Evolutionary conservation across 2,888 invertebrate species (phyloP), one percentile per base, ranked within the genome.

Genomic region (Ellobium chinense): DNA sequence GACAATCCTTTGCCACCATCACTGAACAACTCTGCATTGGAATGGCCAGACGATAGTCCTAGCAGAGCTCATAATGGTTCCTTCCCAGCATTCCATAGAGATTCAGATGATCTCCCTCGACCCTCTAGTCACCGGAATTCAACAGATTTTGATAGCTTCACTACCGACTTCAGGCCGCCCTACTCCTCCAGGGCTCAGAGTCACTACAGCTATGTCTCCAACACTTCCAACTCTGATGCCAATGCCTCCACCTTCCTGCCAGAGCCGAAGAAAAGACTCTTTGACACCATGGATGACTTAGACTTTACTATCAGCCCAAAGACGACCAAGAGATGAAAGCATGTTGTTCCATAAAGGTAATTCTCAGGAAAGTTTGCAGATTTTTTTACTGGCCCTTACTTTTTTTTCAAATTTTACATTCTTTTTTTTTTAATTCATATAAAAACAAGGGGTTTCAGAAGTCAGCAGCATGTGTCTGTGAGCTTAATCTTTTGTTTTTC

Each of bases 1-100:
- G 21, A 21, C 27, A 77, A 68, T 36, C 24, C 58, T n/a, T 2
- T 77, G 3, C 54, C 66, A 21, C 66, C 56, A 36, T 68, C 76
- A 14, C 56, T 68, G 24, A 77, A 56, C n/a, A 77, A 58, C 37
- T 77, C 76, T 21, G 34, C 36, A 3, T 21, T 77, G 5, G 56
- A 77, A 1, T 77, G 76, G 76, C 76, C 76, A 75, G 75, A 75
- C 9, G 46, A 46, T 46, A 46, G 9, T 18, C 46, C 46, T 12
- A 18, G 46, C 46, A 46, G 46, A 46, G n/a, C n/a, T n/a, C n/a
- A n/a, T n/a, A n/a, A n/a, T n/a, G n/a, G n/a, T n/a, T 7, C 9
- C 46, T 12, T 12, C 9, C 7, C 7, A 18, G 46, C 18, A 7
- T 46, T 46, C 18, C 46, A 46, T 7, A 12, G 9, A 7, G 7